phyloP scores from a whole-genome alignment of 2,113 vertebrate species.

The Rhinolophus sinicus region DNA sequence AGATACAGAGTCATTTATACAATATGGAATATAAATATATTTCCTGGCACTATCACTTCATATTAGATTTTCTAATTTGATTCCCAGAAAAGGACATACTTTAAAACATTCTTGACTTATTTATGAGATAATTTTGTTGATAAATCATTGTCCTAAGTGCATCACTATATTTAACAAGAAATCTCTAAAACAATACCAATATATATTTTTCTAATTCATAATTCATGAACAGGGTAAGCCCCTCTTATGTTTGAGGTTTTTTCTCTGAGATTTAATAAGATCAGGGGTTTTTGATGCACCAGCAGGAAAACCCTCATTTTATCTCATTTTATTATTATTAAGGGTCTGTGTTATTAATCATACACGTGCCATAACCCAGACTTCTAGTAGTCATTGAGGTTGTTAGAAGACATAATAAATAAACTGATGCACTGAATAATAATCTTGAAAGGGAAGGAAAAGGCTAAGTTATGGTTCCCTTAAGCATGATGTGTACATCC shows the following conservation, averaged over 20 bases:
- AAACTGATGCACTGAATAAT: neutral
- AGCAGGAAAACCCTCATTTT: neutral
- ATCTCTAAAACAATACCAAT: neutral
- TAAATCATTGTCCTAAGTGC: neutral
- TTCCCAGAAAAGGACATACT: conserved; percentile 41
- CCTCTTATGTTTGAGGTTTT: neutral
- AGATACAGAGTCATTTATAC: neutral
- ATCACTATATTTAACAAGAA: neutral
- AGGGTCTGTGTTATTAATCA: neutral
- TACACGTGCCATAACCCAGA: neutral
- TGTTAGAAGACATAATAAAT: neutral
- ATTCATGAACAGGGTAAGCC: neutral
- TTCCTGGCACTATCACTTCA: conserved; percentile 44
- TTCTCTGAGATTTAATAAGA: neutral
- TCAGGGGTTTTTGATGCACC: neutral
- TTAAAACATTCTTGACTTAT: conserved; percentile 32
- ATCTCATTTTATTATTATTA: neutral
- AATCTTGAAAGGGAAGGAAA: neutral
- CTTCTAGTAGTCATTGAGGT: neutral
- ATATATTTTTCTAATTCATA: neutral
- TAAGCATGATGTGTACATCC: neutral
- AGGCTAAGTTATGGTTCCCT: neutral
- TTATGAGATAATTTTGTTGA: conserved; percentile 42
- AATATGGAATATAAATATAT: conserved; percentile 37
- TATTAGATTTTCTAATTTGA: conserved; percentile 46